Evolutionary conservation across 2,888 invertebrate species (phyloP).

Genomic region (Malacosoma neustria): DNA sequence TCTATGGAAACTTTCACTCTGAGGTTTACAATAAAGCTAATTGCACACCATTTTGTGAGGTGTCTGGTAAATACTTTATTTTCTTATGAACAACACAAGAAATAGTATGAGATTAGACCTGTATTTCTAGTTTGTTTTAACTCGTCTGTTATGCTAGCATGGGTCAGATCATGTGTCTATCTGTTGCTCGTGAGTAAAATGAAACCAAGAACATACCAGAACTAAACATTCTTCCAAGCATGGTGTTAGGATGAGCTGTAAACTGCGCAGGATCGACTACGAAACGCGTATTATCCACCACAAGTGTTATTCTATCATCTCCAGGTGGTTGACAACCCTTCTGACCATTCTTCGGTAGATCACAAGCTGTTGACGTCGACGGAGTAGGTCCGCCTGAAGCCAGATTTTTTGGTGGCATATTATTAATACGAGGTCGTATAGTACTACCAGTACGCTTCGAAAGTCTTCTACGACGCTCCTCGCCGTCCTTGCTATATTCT

Average conservation of each 20-base stretch:
- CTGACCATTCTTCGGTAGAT: conserved; percentile 40
- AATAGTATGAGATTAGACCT: too few species aligned
- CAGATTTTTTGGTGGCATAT: conserved; percentile 55
- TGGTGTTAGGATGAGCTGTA: conserved; percentile 96
- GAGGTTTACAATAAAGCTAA: too few species aligned
- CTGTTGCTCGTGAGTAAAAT: conserved; percentile 3
- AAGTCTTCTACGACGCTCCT: conserved; percentile 79
- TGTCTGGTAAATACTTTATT: too few species aligned
- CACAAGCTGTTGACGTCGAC: conserved; percentile 48
- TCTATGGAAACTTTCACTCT: too few species aligned
- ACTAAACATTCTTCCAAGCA: conserved; percentile 99
- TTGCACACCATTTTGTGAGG: too few species aligned
- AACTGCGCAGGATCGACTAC: conserved; percentile 95
- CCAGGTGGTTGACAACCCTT: conserved; percentile 46
- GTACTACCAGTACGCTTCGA: conserved; percentile 55
- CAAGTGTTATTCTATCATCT: conserved; percentile 89
- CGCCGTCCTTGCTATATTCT: conserved; percentile 82
- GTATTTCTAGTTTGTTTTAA: too few species aligned
- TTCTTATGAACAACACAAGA: too few species aligned
- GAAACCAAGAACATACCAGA: conserved; percentile 71
- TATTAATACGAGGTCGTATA: conserved; percentile 35
- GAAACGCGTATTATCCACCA: conserved; percentile 95
- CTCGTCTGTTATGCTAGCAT: too few species aligned
- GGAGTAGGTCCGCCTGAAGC: conserved; percentile 39
- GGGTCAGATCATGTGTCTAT: too few species aligned